phyloP scores from a whole-genome alignment of 1,140 invertebrate species.

The Aradophagus sp. region DNA sequence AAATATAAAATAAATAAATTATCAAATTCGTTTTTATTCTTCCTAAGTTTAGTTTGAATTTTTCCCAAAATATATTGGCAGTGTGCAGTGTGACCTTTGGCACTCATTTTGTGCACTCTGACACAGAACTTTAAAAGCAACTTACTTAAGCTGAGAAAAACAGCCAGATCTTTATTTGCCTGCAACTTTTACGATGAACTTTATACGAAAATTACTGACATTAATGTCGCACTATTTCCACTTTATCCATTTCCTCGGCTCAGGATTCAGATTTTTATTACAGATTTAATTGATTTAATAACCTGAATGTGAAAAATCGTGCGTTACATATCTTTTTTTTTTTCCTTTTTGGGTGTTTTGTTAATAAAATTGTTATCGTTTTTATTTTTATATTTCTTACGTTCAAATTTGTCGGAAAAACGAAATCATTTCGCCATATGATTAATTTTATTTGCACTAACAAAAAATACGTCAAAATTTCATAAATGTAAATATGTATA shows the following conservation, averaged over 20 bases:
- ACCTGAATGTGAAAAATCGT: slow-evolving; percentile 50
- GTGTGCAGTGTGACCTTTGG: slow-evolving; percentile 3
- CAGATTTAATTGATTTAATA: slow-evolving; percentile 41
- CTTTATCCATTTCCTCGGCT: slow-evolving; percentile 38
- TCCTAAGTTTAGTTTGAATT: no score
- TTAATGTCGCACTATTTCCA: slow-evolving; percentile 42
- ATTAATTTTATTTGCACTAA: no score
- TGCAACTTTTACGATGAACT: slow-evolving; percentile 30
- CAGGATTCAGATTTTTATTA: slow-evolving; percentile 33
- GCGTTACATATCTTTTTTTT: slow-evolving; percentile 27
- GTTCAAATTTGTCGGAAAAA: no score
- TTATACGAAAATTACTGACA: slow-evolving; percentile 36
- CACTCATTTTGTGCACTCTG: slow-evolving; percentile 25
- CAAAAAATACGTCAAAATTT: no score
- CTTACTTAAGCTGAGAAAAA: slow-evolving; percentile 40
- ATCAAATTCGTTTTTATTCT: no score
- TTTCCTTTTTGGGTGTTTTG: no score
- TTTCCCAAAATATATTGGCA: no score
- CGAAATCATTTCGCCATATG: no score
- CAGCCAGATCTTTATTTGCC: slow-evolving; percentile 46
- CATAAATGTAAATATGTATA: slow-evolving; percentile 38
- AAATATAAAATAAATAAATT: no score
- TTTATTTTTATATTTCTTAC: no score
- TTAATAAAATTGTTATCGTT: no score
- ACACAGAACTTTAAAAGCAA: slow-evolving; percentile 49